A percentile compares a stretch with the other conserved stretches of the same genome.
Evolutionary conservation across 2,888 invertebrate genomes (phyloP).

Genomic region (Plemyria rubiginata): DNA sequence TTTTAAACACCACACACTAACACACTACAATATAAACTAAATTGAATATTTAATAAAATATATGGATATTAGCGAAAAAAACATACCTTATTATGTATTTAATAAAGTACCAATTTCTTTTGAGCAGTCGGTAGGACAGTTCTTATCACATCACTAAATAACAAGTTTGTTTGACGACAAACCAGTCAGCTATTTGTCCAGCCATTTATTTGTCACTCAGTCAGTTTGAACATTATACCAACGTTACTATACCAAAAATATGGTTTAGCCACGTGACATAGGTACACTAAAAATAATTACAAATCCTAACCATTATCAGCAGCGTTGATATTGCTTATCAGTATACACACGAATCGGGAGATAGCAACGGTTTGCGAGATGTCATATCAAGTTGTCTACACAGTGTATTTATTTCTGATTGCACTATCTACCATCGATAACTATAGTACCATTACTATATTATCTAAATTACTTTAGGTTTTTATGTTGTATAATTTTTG

Average conservation of each 20-base stretch:
- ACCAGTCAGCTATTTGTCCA: too few species aligned
- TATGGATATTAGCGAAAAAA: too few species aligned
- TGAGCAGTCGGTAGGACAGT: too few species aligned
- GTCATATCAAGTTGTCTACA: constrained; percentile 63
- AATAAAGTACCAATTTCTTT: too few species aligned
- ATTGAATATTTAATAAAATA: too few species aligned
- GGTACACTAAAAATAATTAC: constrained; percentile 64
- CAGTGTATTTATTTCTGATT: constrained; percentile 72
- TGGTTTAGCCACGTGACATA: constrained; percentile 16
- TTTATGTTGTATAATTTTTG: constrained; percentile 14
- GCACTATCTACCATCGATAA: constrained; percentile 62
- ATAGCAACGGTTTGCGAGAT: constrained; percentile 70
- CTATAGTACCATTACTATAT: constrained; percentile 41
- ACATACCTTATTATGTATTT: too few species aligned
- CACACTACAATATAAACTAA: too few species aligned
- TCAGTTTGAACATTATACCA: constrained; percentile 28
- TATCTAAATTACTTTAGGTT: constrained; percentile 46
- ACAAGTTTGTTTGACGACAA: too few species aligned
- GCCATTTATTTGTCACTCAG: constrained; percentile 28
- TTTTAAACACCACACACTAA: too few species aligned
- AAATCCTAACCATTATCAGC: constrained; percentile 63
- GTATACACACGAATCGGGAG: constrained; percentile 61
- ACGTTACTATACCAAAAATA: neutral
- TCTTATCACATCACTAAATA: too few species aligned
- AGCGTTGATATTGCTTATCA: constrained; percentile 59